A percentile compares a stretch with the other conserved stretches of the same genome.
Evolutionary conservation across 2,113 vertebrate species (phyloP).

Genomic region (Megaleporinus macrocephalus): DNA sequence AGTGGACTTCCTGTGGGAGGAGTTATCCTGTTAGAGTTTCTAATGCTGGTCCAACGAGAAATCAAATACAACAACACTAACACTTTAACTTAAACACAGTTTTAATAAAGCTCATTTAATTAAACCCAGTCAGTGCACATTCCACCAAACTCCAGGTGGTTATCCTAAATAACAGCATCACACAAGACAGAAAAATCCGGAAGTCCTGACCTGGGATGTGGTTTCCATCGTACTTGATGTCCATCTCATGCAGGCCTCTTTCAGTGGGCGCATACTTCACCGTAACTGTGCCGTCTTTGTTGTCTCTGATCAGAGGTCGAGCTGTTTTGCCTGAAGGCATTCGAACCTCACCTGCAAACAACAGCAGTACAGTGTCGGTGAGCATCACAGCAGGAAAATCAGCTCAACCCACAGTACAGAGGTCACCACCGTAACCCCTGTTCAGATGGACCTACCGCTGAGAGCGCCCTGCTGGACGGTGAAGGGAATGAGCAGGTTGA

Average conservation of each 20-base stretch:
- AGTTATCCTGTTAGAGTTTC: background rate
- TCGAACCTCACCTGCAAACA: conserved; percentile 87
- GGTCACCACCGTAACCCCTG: conserved; percentile 1
- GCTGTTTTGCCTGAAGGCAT: conserved; percentile 95
- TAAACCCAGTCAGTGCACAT: too few relatives aligned
- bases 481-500: conserved; percentile 95
- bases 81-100: too few relatives aligned
- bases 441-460: conserved; percentile 78
- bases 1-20: conserved; percentile 85
- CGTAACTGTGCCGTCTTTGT: conserved; percentile 93
- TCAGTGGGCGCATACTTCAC: conserved; percentile 91
- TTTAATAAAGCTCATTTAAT: too few relatives aligned
- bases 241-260: conserved; percentile 95
- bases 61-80: too few relatives aligned
- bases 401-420: background rate
- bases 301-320: conserved; percentile 89
- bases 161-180: too few relatives aligned
- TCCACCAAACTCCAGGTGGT: too few relatives aligned
- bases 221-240: conserved; percentile 95
- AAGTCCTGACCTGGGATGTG: conserved; percentile 89
- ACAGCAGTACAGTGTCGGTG: conserved; percentile 2
- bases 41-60: too few relatives aligned
- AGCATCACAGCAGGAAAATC: background rate
- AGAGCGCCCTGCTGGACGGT: conserved; percentile 93
- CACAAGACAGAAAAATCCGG: background rate